These are phyloP conservation scores for Oostethus manadensis DNA, from an alignment of 2,113 vertebrate genomes.

Conservation along the genomic window DNA sequence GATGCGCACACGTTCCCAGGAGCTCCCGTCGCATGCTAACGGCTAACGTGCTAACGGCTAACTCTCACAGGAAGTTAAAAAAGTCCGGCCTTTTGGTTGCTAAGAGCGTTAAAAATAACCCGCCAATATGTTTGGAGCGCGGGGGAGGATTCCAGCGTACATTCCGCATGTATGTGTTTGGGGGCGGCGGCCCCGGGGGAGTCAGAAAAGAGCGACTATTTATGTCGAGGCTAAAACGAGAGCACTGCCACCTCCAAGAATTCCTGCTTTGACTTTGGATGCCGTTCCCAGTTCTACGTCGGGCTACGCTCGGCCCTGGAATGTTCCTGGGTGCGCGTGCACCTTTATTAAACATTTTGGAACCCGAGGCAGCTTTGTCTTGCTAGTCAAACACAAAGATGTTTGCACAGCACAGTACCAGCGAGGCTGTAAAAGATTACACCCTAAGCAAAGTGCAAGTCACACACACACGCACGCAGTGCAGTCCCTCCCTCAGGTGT, in stretches of 20 bases:
- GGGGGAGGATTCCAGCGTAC: constrained; percentile 63
- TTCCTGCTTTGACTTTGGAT: background rate
- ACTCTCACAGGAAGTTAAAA: background rate
- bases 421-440: constrained; percentile 42
- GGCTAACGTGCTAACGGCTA: background rate
- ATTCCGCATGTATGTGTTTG: constrained; percentile 49
- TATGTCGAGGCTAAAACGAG: constrained; percentile 42
- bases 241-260: background rate
- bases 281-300: background rate
- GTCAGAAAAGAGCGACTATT: constrained; percentile 58
- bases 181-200: constrained; percentile 33
- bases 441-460: constrained; percentile 50
- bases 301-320: constrained; percentile 21
- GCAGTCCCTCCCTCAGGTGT: constrained; percentile 3
- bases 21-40: background rate
- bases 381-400: constrained; percentile 30
- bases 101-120: constrained; percentile 66
- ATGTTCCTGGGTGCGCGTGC: constrained; percentile 26
- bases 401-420: constrained; percentile 39
- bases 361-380: constrained; percentile 18
- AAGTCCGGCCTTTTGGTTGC: background rate
- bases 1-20: constrained; percentile 41
- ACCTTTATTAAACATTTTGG: constrained; percentile 12
- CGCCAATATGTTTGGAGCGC: constrained; percentile 62
- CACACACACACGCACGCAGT: background rate